Percentiles rank a stretch among this genome's conserved stretches.
These are phyloP conservation scores for Oncopeltus fasciatus DNA, from an alignment of 1,140 invertebrate genomes.

Conservation along the genomic window DNA sequence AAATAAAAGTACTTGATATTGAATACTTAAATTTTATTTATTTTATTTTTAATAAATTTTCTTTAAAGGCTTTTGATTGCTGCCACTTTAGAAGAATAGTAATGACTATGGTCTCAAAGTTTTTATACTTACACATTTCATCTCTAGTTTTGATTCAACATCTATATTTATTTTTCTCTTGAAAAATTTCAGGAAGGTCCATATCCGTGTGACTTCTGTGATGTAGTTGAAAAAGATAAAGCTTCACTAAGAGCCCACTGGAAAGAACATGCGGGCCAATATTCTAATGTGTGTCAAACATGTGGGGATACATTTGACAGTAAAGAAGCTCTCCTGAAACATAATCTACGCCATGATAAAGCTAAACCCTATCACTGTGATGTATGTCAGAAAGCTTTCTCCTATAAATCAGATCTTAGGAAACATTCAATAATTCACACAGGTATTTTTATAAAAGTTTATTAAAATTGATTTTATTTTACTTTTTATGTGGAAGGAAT, in stretches of 20 bases:
- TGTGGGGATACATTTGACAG: slow-evolving; percentile 38
- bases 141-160: too few relatives aligned
- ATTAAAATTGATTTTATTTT: too few relatives aligned
- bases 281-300: slow-evolving; percentile 35
- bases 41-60: background rate
- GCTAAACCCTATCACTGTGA: slow-evolving; percentile 39
- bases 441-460: slow-evolving; percentile 19
- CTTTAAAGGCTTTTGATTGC: too few relatives aligned
- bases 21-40: too few relatives aligned
- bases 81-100: too few relatives aligned
- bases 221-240: slow-evolving; percentile 19
- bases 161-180: too few relatives aligned
- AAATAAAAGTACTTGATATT: too few relatives aligned
- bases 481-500: too few relatives aligned
- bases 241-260: slow-evolving; percentile 22
- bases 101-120: too few relatives aligned
- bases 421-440: slow-evolving; percentile 25
- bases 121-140: too few relatives aligned
- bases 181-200: slow-evolving; percentile 20
- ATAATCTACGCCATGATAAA: slow-evolving; percentile 39
- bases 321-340: slow-evolving; percentile 34
- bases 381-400: slow-evolving; percentile 27
- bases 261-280: slow-evolving; percentile 36
- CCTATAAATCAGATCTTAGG: slow-evolving; percentile 22
- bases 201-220: slow-evolving; percentile 25